Evolutionary conservation across 2,888 invertebrate genomes (phyloP).

Genomic region (Sphaerolaimus hirsutus): DNA sequence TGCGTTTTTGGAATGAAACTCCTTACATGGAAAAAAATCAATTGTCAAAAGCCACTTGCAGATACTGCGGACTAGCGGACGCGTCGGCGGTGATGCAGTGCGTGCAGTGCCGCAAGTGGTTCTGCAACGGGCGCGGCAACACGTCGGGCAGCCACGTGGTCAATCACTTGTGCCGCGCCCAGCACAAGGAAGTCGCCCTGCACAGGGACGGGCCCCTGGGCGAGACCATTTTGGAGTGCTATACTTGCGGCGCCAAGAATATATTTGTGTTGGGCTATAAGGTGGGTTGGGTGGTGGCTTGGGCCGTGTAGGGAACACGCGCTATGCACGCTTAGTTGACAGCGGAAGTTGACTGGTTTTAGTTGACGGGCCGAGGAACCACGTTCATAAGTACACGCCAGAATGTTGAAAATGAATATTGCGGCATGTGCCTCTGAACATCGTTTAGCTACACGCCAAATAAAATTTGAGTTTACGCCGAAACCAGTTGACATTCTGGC

Average conservation of each 20-base stretch:
- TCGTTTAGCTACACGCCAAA: too few species aligned
- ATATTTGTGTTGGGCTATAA: slow-evolving; percentile 96
- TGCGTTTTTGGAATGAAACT: too few species aligned
- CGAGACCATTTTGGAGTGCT: slow-evolving; percentile 89
- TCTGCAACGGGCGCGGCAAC: slow-evolving; percentile 92
- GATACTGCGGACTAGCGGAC: slow-evolving; percentile 95
- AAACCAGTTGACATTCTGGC: too few species aligned
- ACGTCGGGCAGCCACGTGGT: slow-evolving; percentile 95
- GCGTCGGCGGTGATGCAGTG: slow-evolving; percentile 92
- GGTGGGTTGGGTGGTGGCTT: slow-evolving; percentile 93
- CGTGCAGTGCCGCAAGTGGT: slow-evolving; percentile 95
- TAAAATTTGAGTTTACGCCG: too few species aligned
- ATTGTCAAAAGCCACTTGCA: too few species aligned
- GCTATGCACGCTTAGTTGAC: neutral
- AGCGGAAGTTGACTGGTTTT: slow-evolving; percentile 13
- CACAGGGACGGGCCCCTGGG: slow-evolving; percentile 91
- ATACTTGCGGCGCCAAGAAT: slow-evolving; percentile 89
- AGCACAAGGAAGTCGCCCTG: slow-evolving; percentile 91
- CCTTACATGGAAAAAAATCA: too few species aligned
- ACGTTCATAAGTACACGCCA: too few species aligned
- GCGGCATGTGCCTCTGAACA: too few species aligned
- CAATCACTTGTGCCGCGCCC: slow-evolving; percentile 91
- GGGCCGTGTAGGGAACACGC: slow-evolving; percentile 31
- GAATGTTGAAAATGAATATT: too few species aligned
- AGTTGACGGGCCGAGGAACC: neutral